These are phyloP conservation scores for Margaritifera margaritifera DNA, from an alignment of 2,888 invertebrate species.

Conservation along the genomic window DNA sequence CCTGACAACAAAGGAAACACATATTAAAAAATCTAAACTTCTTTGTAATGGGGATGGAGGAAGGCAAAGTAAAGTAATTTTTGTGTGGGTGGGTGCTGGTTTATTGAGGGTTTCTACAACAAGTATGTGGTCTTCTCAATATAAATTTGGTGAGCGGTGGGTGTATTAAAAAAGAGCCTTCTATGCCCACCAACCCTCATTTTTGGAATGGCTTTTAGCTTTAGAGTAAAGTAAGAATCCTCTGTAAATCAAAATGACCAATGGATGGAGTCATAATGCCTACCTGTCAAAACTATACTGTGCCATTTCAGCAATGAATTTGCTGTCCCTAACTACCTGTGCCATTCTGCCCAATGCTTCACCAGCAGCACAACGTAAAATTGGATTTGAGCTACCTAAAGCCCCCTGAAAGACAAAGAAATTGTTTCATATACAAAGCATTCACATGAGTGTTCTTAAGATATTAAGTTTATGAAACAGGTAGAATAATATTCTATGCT, in stretches of 20 bases:
- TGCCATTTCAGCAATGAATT: conserved; percentile 90
- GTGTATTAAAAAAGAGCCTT: no score
- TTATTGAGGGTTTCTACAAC: no score
- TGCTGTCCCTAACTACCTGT: conserved; percentile 88
- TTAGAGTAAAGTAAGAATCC: neutral
- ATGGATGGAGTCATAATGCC: conserved; percentile 16
- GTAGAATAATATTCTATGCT: no score
- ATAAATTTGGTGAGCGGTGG: no score
- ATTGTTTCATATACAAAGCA: neutral
- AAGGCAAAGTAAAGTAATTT: no score
- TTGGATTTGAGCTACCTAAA: conserved; percentile 74
- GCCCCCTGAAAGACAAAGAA: conserved; percentile 68
- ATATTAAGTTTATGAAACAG: no score
- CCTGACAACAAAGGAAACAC: no score
- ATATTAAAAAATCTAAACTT: no score
- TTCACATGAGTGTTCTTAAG: neutral
- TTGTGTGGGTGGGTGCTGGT: no score
- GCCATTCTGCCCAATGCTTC: conserved; percentile 95
- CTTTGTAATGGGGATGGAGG: no score
- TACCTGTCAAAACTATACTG: conserved; percentile 89
- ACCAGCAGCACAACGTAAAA: conserved; percentile 92
- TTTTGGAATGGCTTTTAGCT: neutral
- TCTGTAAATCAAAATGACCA: neutral
- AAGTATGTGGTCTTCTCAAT: no score
- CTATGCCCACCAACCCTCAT: no score